phyloP scores from a whole-genome alignment of 2,888 invertebrate genomes.

The Heliothis peltigera region DNA sequence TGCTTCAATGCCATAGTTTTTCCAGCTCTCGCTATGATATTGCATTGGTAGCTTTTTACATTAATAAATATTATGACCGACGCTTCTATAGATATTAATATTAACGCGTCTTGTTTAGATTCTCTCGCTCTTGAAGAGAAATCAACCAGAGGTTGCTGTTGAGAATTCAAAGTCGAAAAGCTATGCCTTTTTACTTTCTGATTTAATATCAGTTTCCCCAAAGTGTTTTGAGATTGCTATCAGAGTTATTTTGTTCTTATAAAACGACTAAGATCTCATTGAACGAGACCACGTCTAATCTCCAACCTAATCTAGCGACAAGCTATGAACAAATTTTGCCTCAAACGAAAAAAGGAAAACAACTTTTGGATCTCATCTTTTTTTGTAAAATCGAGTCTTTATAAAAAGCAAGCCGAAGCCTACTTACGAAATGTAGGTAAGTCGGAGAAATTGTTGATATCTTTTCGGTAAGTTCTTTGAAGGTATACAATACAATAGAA shows the following conservation, averaged over 20 bases:
- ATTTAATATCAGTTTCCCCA: slow-evolving; percentile 27
- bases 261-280: slow-evolving; percentile 45
- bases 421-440: slow-evolving; percentile 74
- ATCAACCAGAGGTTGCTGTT: slow-evolving; percentile 17
- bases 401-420: slow-evolving; percentile 71
- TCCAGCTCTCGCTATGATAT: slow-evolving; percentile 35
- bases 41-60: slow-evolving; percentile 12
- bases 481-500: slow-evolving; percentile 8
- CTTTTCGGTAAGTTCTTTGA: slow-evolving; percentile 32
- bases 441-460: slow-evolving; percentile 63
- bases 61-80: slow-evolving; percentile 26
- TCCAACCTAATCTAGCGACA: slow-evolving; percentile 72
- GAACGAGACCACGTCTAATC: slow-evolving; percentile 67
- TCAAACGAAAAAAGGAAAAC: slow-evolving; percentile 62
- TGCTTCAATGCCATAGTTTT: slow-evolving; percentile 57
- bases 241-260: slow-evolving; percentile 33
- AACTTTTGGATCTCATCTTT: slow-evolving; percentile 54
- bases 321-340: slow-evolving; percentile 68
- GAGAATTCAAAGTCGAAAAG: slow-evolving; percentile 10
- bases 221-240: slow-evolving; percentile 30
- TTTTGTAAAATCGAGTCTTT: slow-evolving; percentile 59
- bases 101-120: slow-evolving; percentile 24
- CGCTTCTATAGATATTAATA: slow-evolving; percentile 31
- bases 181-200: slow-evolving; percentile 1
- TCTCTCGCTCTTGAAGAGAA: slow-evolving; percentile 16